These are phyloP conservation scores for Hirudo medicinalis DNA, from an alignment of 1,140 invertebrate genomes.

Conservation along the genomic window DNA sequence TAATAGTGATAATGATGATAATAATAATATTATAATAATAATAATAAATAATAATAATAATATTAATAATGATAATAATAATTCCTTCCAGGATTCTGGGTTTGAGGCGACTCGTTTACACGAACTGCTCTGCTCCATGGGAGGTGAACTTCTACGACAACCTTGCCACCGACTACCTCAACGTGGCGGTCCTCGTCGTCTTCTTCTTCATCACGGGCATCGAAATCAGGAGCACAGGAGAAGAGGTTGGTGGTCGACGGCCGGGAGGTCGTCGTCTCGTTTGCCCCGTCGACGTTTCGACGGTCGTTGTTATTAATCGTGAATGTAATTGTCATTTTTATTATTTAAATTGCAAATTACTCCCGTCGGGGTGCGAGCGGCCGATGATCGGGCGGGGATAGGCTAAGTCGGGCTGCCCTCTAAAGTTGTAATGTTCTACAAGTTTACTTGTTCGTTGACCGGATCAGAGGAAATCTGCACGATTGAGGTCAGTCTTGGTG, in stretches of 20 bases:
- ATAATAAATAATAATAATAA: too few species aligned
- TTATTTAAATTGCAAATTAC: neutral
- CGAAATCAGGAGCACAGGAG: conserved; percentile 12
- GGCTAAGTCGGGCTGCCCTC: too few species aligned
- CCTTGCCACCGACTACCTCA: conserved; percentile 1
- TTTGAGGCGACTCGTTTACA: neutral
- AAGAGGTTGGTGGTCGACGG: neutral
- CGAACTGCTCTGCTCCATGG: conserved; percentile 6
- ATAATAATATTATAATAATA: too few species aligned
- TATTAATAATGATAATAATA: too few species aligned
- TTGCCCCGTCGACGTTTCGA: neutral
- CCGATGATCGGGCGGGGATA: too few species aligned
- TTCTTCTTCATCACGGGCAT: conserved; percentile 11
- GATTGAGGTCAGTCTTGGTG: too few species aligned
- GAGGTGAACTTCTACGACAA: neutral
- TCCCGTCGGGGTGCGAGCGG: neutral
- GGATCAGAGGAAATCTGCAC: too few species aligned
- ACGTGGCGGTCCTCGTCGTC: conserved; percentile 9
- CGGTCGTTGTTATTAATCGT: neutral
- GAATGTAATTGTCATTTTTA: neutral
- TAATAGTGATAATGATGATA: too few species aligned
- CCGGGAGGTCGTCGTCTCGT: neutral
- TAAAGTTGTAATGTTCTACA: too few species aligned
- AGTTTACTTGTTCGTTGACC: too few species aligned
- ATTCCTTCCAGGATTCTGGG: conserved; percentile 5